phyloP scores from a whole-genome alignment of 2,113 vertebrate genomes.

The Actenoides hombroni region DNA sequence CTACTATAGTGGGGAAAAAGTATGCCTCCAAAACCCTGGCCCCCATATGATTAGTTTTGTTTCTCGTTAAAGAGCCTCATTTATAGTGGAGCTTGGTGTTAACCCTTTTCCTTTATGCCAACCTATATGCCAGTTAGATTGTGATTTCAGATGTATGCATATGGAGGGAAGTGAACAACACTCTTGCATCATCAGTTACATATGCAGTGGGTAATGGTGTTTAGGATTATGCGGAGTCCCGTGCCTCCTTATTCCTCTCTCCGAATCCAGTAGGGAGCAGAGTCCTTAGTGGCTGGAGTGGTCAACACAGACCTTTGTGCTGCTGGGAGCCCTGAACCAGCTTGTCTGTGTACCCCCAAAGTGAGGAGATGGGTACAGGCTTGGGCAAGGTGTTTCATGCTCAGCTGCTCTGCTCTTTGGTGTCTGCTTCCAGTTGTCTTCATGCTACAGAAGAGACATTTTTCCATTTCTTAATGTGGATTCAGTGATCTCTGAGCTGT shows the following conservation, averaged over 20 bases:
- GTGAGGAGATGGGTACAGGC: background rate
- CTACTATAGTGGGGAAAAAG: background rate
- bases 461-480: background rate
- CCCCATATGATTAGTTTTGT: background rate
- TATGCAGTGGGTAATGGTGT: background rate
- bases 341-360: fast-evolving
- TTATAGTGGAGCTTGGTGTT: background rate
- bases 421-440: background rate
- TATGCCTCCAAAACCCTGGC: background rate
- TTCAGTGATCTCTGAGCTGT: background rate
- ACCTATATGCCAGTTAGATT: background rate
- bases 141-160: background rate
- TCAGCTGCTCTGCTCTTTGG: background rate
- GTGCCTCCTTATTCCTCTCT: background rate
- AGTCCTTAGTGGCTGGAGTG: background rate
- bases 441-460: background rate
- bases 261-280: background rate
- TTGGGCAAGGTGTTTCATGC: fast-evolving
- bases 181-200: background rate
- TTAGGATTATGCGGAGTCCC: background rate
- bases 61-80: background rate
- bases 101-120: background rate
- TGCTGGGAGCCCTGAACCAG: background rate
- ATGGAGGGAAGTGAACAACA: background rate
- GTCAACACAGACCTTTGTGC: background rate